These are phyloP conservation scores for Dicerorhinus sumatrensis DNA, from an alignment of 2,113 vertebrate genomes.

Conservation along the genomic window DNA sequence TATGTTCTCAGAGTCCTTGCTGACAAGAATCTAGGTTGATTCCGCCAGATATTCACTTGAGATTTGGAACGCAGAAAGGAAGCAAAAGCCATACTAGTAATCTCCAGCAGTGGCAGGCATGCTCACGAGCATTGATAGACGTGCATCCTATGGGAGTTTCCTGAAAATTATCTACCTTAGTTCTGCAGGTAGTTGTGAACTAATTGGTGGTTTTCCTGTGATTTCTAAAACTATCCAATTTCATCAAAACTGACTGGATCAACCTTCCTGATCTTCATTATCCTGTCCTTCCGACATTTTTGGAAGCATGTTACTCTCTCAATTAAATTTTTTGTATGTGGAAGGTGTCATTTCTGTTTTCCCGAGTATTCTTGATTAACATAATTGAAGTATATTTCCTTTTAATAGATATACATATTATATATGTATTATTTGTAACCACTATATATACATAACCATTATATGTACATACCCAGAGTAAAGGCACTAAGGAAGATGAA, in stretches of 20 bases:
- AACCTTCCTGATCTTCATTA: background rate
- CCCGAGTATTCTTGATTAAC: background rate
- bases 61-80: background rate
- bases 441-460: background rate
- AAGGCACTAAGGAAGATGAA: background rate
- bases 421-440: background rate
- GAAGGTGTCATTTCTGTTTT: background rate
- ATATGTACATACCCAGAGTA: background rate
- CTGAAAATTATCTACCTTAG: background rate
- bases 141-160: background rate
- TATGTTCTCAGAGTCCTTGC: background rate
- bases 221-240: background rate
- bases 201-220: background rate
- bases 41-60: background rate
- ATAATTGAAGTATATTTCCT: background rate
- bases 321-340: background rate
- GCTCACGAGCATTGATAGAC: background rate
- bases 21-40: background rate
- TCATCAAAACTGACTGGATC: background rate
- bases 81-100: background rate
- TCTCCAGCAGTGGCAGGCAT: rapidly evolving
- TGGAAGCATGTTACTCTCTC: background rate
- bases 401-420: background rate
- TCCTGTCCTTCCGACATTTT: background rate
- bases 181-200: background rate